These are phyloP conservation scores for Margaritifera margaritifera DNA, from an alignment of 2,888 invertebrate genomes.

Conservation along the genomic window DNA sequence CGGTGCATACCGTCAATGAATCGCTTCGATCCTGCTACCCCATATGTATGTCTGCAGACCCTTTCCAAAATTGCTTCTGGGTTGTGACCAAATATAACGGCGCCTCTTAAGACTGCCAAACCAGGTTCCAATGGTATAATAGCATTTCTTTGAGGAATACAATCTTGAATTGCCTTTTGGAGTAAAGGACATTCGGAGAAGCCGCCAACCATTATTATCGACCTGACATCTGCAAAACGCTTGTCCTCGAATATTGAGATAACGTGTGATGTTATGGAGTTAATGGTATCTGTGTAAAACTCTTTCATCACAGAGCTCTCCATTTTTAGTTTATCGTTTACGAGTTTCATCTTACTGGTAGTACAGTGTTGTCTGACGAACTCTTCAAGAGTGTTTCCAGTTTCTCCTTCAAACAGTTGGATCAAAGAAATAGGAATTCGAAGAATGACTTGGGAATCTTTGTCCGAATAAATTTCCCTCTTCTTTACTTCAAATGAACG, in stretches of 20 bases:
- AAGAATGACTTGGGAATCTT: conserved; percentile 9
- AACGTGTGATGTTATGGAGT: conserved; percentile 14
- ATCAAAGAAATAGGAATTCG: too few relatives aligned
- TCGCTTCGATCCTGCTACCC: not conserved
- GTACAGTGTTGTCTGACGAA: conserved; percentile 10
- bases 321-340: conserved; percentile 20
- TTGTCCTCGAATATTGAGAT: conserved; percentile 8
- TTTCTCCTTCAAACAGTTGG: conserved; percentile 13
- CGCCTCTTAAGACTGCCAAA: conserved; percentile 22
- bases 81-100: conserved; percentile 23
- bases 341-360: conserved; percentile 17
- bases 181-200: conserved; percentile 25
- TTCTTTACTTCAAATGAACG: conserved; percentile 25
- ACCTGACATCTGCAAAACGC: conserved; percentile 10
- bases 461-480: conserved; percentile 12
- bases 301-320: conserved; percentile 15
- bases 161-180: conserved; percentile 9
- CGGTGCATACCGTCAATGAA: too few relatives aligned
- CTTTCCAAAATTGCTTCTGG: conserved; percentile 16
- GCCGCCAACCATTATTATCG: conserved; percentile 28
- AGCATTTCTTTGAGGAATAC: not conserved
- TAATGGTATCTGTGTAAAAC: conserved; percentile 8
- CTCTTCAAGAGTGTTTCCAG: conserved; percentile 19
- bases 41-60: conserved; percentile 17
- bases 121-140: conserved; percentile 18